These are phyloP conservation scores for Rhyacophila brunnea DNA, from an alignment of 1,140 invertebrate genomes.

Conservation along the genomic window DNA sequence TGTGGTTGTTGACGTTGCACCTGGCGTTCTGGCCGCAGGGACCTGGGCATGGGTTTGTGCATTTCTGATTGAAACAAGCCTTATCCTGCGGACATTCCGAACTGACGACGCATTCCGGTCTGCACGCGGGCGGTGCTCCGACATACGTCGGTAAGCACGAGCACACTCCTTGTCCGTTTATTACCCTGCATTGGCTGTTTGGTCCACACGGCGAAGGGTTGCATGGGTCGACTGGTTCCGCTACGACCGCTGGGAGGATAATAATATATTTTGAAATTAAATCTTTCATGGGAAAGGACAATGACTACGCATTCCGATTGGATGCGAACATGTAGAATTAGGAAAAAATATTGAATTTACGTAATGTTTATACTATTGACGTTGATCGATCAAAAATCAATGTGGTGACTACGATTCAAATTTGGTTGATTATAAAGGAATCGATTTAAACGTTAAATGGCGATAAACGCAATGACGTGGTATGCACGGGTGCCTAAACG, in stretches of 20 bases:
- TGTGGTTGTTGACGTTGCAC: slow-evolving; percentile 61
- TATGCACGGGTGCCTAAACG: too few species aligned
- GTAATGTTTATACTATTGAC: too few species aligned
- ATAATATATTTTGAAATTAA: too few species aligned
- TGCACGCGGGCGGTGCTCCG: slow-evolving; percentile 56
- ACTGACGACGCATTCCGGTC: slow-evolving; percentile 48
- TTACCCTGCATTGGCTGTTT: slow-evolving; percentile 59
- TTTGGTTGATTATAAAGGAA: too few species aligned
- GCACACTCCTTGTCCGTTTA: slow-evolving; percentile 48
- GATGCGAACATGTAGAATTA: too few species aligned
- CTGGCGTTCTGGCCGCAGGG: slow-evolving; percentile 58
- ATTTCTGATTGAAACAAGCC: slow-evolving; percentile 50
- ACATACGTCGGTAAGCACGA: slow-evolving; percentile 56
- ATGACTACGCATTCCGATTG: too few species aligned
- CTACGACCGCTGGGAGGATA: slow-evolving; percentile 23
- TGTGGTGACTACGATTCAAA: too few species aligned
- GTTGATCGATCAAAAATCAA: too few species aligned
- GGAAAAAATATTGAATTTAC: too few species aligned
- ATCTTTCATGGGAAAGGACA: too few species aligned
- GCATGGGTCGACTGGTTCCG: slow-evolving; percentile 44
- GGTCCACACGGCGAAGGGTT: slow-evolving; percentile 58
- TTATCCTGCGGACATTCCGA: slow-evolving; percentile 44
- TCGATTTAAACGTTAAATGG: too few species aligned
- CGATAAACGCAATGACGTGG: too few species aligned
- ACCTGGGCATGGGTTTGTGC: slow-evolving; percentile 45